Conservation (phyloP, 2,797 vertebrate genomes). For the Triplophysa yarkandensis region DNA sequence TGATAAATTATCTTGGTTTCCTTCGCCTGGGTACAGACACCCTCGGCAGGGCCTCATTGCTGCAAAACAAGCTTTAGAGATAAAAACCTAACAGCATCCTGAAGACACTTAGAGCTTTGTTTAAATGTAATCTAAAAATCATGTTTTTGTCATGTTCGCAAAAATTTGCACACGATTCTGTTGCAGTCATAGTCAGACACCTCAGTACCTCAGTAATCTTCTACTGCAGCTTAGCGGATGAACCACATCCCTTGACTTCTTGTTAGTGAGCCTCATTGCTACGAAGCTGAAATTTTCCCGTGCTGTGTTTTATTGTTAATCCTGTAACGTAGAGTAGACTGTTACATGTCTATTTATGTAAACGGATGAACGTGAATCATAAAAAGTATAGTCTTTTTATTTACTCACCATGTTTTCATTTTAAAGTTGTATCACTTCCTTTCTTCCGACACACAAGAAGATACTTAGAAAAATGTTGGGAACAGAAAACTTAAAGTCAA, state of each 20-base stretch:
- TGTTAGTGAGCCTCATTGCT: not conserved
- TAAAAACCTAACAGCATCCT: not conserved
- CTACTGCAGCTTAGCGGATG: not conserved
- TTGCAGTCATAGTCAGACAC: not conserved
- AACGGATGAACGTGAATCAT: not conserved
- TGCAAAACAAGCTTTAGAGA: not conserved
- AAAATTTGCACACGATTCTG: not conserved
- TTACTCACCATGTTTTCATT: too few relatives aligned
- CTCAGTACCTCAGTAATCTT: not conserved
- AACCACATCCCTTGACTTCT: conserved; percentile 35
- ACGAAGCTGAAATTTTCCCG: conserved; percentile 8
- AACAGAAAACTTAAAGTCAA: too few relatives aligned
- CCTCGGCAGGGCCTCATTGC: not conserved
- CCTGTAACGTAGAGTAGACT: conserved; percentile 1
- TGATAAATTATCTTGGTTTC: not conserved
- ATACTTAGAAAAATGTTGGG: too few relatives aligned
- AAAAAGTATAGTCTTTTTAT: too few relatives aligned
- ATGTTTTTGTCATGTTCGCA: not conserved
- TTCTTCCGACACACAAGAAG: too few relatives aligned
- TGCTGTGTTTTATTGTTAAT: not conserved
- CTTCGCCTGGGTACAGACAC: not conserved
- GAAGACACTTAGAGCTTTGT: not conserved
- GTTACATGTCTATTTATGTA: not conserved
- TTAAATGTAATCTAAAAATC: not conserved
- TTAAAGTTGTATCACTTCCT: too few relatives aligned